Percentiles rank a stretch among this genome's conserved stretches.
Evolutionary conservation across 2,113 vertebrate species (phyloP).

Genomic region (Paralichthys olivaceus): DNA sequence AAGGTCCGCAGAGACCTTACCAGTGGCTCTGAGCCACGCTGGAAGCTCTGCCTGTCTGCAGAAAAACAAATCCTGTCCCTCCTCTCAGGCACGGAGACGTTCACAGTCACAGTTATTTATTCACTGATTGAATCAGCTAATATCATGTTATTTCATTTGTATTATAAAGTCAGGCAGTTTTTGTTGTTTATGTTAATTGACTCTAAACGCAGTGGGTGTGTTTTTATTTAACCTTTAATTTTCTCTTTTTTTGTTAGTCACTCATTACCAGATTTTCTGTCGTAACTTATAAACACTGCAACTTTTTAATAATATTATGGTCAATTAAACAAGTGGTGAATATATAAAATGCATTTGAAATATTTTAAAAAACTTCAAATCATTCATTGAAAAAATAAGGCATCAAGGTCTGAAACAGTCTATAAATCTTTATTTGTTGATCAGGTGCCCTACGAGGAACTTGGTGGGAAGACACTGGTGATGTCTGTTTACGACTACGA

Average conservation of each 20-base stretch:
- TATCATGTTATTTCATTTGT: no score
- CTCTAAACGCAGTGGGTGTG: background rate
- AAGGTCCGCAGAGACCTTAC: constrained; percentile 63
- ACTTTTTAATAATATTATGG: no score
- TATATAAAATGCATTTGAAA: background rate
- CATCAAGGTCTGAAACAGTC: background rate
- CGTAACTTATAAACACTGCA: no score
- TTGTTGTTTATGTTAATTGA: no score
- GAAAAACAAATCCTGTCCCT: background rate
- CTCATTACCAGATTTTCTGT: no score
- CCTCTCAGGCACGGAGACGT: background rate
- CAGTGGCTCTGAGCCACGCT: constrained; percentile 33
- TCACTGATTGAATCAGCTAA: background rate
- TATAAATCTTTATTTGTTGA: background rate
- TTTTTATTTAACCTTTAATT: background rate
- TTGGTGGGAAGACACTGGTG: constrained; percentile 93
- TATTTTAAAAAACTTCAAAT: background rate
- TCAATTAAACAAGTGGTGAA: no score
- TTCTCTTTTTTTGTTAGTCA: no score
- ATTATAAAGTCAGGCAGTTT: no score
- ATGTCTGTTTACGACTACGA: constrained; percentile 98
- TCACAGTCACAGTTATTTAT: background rate
- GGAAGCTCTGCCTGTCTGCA: constrained; percentile 25
- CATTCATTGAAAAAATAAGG: background rate
- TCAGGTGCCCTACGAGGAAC: constrained; percentile 95